phyloP scores from a whole-genome alignment of 2,797 vertebrate species.

The Ispidina lecontei region DNA sequence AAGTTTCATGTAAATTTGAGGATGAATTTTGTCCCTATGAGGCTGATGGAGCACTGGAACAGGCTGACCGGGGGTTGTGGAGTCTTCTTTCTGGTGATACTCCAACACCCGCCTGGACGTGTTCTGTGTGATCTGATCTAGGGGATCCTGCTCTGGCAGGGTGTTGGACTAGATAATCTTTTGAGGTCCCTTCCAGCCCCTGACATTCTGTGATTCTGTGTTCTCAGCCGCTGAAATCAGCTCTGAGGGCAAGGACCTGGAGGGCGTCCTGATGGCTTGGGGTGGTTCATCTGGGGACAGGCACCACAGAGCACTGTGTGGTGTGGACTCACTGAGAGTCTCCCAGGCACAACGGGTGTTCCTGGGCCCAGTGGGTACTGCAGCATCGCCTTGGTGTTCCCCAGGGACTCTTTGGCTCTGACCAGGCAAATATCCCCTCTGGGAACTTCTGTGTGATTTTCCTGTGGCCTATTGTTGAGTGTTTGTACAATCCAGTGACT shows the following conservation, averaged over 20 bases:
- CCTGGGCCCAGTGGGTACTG: background rate
- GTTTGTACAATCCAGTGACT: background rate
- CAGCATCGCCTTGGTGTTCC: background rate
- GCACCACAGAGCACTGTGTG: background rate
- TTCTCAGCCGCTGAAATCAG: background rate
- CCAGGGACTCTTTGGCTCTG: fast-evolving
- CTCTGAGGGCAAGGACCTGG: fast-evolving
- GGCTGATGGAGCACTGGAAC: too few species aligned
- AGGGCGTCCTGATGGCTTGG: background rate
- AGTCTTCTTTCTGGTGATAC: too few species aligned
- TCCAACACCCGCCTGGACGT: too few species aligned
- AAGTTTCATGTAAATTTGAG: too few species aligned
- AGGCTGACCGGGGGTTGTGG: too few species aligned
- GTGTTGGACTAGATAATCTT: too few species aligned
- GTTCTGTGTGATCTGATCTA: too few species aligned
- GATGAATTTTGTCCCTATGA: too few species aligned
- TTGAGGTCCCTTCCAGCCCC: too few species aligned
- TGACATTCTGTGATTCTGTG: too few species aligned
- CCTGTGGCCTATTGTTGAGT: fast-evolving
- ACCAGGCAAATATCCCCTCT: background rate
- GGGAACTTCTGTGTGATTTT: background rate
- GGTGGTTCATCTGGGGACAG: background rate
- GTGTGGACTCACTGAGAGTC: fast-evolving
- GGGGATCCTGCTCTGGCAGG: too few species aligned
- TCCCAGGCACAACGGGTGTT: fast-evolving